These are phyloP conservation scores for Pinctada fucata DNA, from an alignment of 2,888 invertebrate genomes.

Conservation along the genomic window DNA sequence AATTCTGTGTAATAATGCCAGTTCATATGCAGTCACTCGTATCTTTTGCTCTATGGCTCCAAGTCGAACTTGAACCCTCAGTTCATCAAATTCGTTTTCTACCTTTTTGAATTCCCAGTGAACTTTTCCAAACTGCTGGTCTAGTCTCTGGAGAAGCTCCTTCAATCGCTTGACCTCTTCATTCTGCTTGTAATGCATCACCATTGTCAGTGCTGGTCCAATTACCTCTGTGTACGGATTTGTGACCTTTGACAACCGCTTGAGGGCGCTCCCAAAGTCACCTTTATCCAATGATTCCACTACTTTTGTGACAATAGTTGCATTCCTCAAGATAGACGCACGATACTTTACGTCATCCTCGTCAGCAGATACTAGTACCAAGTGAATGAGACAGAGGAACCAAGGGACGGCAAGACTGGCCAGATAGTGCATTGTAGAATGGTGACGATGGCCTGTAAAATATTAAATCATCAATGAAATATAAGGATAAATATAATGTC, in stretches of 20 bases:
- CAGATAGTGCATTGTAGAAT: too few species aligned
- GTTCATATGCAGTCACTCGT: constrained; percentile 15
- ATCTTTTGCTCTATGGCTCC: constrained; percentile 24
- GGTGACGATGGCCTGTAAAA: too few species aligned
- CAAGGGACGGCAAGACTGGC: too few species aligned
- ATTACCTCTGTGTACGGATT: background rate
- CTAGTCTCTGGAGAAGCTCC: constrained; percentile 1
- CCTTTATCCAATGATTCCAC: background rate
- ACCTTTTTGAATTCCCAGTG: constrained; percentile 7
- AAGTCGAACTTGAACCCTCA: constrained; percentile 13
- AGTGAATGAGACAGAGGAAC: too few species aligned
- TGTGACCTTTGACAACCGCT: background rate
- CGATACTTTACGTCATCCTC: constrained; percentile 1
- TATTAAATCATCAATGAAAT: too few species aligned
- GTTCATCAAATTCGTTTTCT: constrained; percentile 16
- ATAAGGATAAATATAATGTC: too few species aligned
- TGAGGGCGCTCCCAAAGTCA: background rate
- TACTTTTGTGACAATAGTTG: constrained; percentile 1
- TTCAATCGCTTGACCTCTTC: background rate
- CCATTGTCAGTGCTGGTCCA: constrained; percentile 5
- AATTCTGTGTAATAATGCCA: constrained; percentile 10
- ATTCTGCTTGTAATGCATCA: background rate
- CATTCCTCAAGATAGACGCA: constrained; percentile 2
- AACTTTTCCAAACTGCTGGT: background rate
- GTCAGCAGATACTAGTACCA: background rate